A percentile compares a stretch with the other conserved stretches of the same genome.
These are phyloP conservation scores for Drosophila teissieri DNA, from an alignment of 1,140 invertebrate species.

Conservation along the genomic window DNA sequence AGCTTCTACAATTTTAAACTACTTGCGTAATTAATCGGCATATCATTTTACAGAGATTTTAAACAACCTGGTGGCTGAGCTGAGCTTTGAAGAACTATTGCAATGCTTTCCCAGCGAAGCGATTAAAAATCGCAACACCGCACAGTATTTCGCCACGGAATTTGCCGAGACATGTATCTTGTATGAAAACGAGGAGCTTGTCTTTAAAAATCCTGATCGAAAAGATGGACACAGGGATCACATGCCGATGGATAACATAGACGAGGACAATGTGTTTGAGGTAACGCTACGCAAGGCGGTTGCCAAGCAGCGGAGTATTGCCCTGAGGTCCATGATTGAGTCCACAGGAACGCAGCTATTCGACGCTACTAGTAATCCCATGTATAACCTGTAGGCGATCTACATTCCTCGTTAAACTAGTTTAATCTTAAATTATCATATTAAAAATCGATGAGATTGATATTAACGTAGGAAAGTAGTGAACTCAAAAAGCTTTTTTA, in stretches of 20 bases:
- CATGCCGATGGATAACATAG: slow-evolving; percentile 81
- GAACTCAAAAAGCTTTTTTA: slow-evolving; percentile 24
- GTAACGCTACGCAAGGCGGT: slow-evolving; percentile 77
- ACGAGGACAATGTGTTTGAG: slow-evolving; percentile 82
- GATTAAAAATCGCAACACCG: slow-evolving; percentile 70
- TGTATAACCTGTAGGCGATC: slow-evolving; percentile 73
- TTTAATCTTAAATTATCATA: slow-evolving; percentile 57
- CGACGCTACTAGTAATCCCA: slow-evolving; percentile 81
- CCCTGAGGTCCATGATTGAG: slow-evolving; percentile 80
- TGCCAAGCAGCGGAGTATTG: slow-evolving; percentile 80
- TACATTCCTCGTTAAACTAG: slow-evolving; percentile 45
- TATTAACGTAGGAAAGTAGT: slow-evolving; percentile 48
- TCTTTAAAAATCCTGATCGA: slow-evolving; percentile 57
- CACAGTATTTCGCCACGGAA: slow-evolving; percentile 76
- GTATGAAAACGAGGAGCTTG: slow-evolving; percentile 69
- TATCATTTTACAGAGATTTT: slow-evolving; percentile 64
- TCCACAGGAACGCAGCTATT: slow-evolving; percentile 82
- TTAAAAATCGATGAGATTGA: slow-evolving; percentile 69
- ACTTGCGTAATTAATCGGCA: too few relatives aligned
- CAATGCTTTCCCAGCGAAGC: slow-evolving; percentile 82
- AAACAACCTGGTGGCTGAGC: slow-evolving; percentile 72
- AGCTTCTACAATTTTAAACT: background rate
- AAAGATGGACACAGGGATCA: slow-evolving; percentile 50
- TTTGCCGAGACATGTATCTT: slow-evolving; percentile 70
- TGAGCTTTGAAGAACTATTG: slow-evolving; percentile 78